These are phyloP conservation scores for Nerophis ophidion DNA, from an alignment of 2,113 vertebrate species.

Conservation along the genomic window DNA sequence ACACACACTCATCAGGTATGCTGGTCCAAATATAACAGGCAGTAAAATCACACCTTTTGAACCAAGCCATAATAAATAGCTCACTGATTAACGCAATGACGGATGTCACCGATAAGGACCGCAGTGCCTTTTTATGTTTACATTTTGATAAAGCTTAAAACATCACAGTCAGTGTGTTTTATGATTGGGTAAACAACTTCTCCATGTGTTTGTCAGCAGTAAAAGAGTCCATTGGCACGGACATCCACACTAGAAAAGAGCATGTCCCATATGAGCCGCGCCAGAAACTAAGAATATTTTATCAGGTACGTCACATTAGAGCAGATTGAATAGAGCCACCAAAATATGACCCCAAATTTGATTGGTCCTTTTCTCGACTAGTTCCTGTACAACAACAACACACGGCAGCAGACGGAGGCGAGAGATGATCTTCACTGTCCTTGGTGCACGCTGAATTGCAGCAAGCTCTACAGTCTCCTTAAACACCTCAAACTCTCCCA, in stretches of 20 bases:
- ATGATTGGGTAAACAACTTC: conserved; percentile 15
- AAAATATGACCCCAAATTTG: not conserved
- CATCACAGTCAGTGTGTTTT: not conserved
- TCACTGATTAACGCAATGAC: not conserved
- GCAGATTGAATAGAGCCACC: not conserved
- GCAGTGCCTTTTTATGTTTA: not conserved
- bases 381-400: conserved; percentile 98
- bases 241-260: conserved; percentile 88
- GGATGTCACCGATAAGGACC: not conserved
- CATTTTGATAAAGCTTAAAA: not conserved
- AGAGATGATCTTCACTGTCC: conserved; percentile 95
- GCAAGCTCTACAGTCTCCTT: conserved; percentile 95
- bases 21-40: not conserved
- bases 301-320: conserved; percentile 78
- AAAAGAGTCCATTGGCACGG: conserved; percentile 87
- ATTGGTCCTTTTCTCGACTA: conserved; percentile 42
- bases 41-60: not conserved
- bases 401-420: conserved; percentile 94
- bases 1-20: not conserved
- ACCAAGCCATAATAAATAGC: not conserved
- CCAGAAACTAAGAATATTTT: conserved; percentile 96
- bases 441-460: conserved; percentile 96
- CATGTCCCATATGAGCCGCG: conserved; percentile 85
- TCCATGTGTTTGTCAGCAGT: conserved; percentile 76
- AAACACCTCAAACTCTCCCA: conserved; percentile 98